These are phyloP conservation scores for Trileptium ribeirensis DNA, from an alignment of 2,888 invertebrate genomes.

Conservation along the genomic window DNA sequence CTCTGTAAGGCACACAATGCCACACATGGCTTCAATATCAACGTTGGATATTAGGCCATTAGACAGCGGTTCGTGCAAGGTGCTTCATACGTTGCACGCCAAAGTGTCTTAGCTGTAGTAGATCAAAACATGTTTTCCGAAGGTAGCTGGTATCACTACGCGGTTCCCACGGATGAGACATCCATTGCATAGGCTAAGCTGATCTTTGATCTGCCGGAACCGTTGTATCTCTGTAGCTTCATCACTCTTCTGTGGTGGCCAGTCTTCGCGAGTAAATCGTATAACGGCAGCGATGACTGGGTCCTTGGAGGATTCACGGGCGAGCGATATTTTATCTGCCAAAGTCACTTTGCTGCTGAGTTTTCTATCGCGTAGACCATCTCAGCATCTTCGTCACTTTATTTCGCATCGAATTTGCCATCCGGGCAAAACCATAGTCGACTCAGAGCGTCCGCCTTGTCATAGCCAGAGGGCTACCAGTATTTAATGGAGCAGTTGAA, in stretches of 20 bases:
- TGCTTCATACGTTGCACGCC: too few species aligned
- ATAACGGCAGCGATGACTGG: background rate
- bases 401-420: slow-evolving; percentile 19
- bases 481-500: slow-evolving; percentile 13
- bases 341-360: background rate
- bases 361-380: background rate
- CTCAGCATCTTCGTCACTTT: slow-evolving; percentile 21
- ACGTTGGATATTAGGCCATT: too few species aligned
- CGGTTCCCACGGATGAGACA: slow-evolving; percentile 30
- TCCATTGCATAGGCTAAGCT: slow-evolving; percentile 25
- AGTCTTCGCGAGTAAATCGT: slow-evolving; percentile 6
- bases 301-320: background rate
- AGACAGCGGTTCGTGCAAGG: too few species aligned
- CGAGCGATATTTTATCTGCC: background rate
- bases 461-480: slow-evolving; percentile 16
- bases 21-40: too few species aligned
- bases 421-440: slow-evolving; percentile 21
- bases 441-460: slow-evolving; percentile 34
- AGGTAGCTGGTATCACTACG: background rate
- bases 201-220: background rate
- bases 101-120: too few species aligned
- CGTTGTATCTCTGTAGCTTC: background rate
- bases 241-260: background rate
- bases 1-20: too few species aligned
- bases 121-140: background rate